These are phyloP conservation scores for Mesembrinibis cayennensis DNA, from an alignment of 2,113 vertebrate species.

Conservation along the genomic window DNA sequence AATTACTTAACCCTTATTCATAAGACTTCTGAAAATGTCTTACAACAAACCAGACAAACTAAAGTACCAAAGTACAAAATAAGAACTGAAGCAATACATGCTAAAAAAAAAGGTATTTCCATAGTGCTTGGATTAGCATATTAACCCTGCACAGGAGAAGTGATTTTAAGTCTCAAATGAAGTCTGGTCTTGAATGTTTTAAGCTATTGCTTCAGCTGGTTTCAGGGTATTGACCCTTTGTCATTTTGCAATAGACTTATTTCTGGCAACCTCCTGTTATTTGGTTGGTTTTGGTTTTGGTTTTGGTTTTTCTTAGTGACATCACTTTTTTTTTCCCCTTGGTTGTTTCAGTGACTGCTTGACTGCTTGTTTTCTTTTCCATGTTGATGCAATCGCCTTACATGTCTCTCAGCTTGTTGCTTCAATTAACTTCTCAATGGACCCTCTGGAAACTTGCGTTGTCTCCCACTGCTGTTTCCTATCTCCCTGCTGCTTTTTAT, in stretches of 20 bases:
- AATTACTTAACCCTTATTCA: neutral
- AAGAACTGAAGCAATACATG: neutral
- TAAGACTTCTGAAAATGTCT: neutral
- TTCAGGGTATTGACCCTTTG: neutral
- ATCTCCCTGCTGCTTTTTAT: conserved; percentile 54
- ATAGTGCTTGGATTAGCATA: neutral
- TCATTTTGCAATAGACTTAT: neutral
- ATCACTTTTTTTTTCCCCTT: neutral
- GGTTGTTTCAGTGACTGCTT: neutral
- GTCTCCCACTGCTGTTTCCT: conserved; percentile 51
- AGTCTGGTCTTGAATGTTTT: neutral
- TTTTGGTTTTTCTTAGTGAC: neutral
- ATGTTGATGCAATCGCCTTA: conserved; percentile 1
- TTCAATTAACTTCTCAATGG: conserved; percentile 71
- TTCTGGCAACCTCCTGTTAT: neutral
- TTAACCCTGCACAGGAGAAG: neutral
- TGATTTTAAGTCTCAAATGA: neutral
- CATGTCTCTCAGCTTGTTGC: conserved; percentile 41
- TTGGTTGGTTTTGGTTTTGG: neutral
- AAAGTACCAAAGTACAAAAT: neutral
- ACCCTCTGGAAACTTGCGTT: conserved; percentile 23
- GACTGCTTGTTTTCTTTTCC: conserved; percentile 24
- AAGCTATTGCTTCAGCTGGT: neutral
- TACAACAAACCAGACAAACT: neutral
- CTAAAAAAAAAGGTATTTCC: neutral